Conservation (phyloP, 2,888 invertebrate genomes). For the Eilema caniola region DNA sequence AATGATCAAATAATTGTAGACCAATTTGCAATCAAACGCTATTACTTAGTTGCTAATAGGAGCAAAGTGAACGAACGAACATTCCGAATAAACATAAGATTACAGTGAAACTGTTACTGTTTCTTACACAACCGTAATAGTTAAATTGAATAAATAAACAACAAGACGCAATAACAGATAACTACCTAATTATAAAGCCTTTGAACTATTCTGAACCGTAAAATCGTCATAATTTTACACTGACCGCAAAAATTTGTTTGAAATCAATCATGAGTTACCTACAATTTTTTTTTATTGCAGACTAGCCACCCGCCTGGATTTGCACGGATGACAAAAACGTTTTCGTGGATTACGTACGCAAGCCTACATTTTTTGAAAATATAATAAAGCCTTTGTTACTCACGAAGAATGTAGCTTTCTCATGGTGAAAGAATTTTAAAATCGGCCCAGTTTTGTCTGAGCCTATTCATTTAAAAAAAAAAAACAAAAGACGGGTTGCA, state of each 20-base stretch:
- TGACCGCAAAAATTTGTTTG: constrained; percentile 9
- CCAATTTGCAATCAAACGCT: not conserved
- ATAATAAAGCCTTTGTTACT: too few relatives aligned
- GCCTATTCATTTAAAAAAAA: too few relatives aligned
- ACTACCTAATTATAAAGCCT: constrained; percentile 6
- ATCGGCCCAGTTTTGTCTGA: too few relatives aligned
- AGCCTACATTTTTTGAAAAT: too few relatives aligned
- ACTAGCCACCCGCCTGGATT: too few relatives aligned
- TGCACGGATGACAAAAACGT: too few relatives aligned
- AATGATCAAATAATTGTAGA: not conserved
- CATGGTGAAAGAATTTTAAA: too few relatives aligned
- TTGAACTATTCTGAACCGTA: constrained; percentile 12
- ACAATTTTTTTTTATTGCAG: constrained; percentile 5
- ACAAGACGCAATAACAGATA: constrained; percentile 7
- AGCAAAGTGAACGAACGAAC: constrained; percentile 13
- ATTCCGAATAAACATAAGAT: constrained; percentile 10
- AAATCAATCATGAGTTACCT: not conserved
- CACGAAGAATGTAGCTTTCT: too few relatives aligned
- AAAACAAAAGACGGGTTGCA: too few relatives aligned
- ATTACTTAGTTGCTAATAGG: constrained; percentile 3
- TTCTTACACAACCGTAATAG: constrained; percentile 15
- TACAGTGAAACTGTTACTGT: constrained; percentile 7
- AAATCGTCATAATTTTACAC: constrained; percentile 16
- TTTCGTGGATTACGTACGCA: too few relatives aligned
- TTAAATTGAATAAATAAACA: not conserved